phyloP scores from a whole-genome alignment of 2,888 invertebrate species.

The Scaptomyza polygonia region DNA sequence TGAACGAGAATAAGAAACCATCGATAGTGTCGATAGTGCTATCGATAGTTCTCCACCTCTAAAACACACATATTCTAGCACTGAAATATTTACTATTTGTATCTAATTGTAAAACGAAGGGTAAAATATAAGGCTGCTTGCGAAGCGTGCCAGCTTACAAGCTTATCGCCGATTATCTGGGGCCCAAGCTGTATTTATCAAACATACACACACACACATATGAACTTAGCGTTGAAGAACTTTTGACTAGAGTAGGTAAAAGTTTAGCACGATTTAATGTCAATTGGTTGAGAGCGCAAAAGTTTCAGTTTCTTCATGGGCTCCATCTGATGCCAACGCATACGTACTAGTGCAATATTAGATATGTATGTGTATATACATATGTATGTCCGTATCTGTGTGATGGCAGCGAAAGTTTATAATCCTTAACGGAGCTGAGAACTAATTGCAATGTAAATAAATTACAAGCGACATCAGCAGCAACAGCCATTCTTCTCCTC shows the following conservation, averaged over 20 bases:
- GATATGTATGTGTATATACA: slow-evolving; percentile 13
- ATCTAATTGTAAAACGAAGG: neutral
- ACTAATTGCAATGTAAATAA: slow-evolving; percentile 83
- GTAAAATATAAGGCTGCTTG: neutral
- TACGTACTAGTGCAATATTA: neutral
- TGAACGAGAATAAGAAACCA: too few species aligned
- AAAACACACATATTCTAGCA: too few species aligned
- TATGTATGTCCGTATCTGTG: slow-evolving; percentile 18
- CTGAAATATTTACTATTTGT: too few species aligned
- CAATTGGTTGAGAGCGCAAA: slow-evolving; percentile 64
- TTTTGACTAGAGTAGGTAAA: slow-evolving; percentile 17
- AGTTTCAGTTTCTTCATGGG: slow-evolving; percentile 57
- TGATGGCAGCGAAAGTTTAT: slow-evolving; percentile 65
- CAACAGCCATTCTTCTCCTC: slow-evolving; percentile 25
- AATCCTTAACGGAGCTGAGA: slow-evolving; percentile 81
- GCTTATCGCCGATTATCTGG: slow-evolving; percentile 13
- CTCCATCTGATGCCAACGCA: slow-evolving; percentile 23
- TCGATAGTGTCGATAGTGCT: too few species aligned
- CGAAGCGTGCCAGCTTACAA: neutral
- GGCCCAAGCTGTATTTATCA: slow-evolving; percentile 4
- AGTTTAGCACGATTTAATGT: slow-evolving; percentile 49
- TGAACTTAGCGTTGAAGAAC: neutral
- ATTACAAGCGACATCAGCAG: slow-evolving; percentile 76
- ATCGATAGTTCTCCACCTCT: too few species aligned
- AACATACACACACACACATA: slow-evolving; percentile 10